Percentiles rank a stretch among this genome's conserved stretches.
Conservation (phyloP, 2,888 invertebrate genomes). For the Gari tellinella region DNA sequence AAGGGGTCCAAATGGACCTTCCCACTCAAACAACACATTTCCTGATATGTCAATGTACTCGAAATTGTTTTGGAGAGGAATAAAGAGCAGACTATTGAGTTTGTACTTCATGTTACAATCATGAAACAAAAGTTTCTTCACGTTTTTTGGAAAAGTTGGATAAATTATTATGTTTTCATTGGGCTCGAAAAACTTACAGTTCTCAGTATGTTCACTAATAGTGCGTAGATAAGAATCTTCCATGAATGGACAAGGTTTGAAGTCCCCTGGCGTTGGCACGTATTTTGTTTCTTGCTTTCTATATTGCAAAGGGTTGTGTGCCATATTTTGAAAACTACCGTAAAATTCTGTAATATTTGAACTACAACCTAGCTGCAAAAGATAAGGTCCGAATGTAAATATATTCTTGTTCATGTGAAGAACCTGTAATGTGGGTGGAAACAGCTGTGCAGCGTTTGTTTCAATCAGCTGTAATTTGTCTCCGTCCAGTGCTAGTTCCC, state of each 20-base stretch:
- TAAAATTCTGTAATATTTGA: constrained; percentile 10
- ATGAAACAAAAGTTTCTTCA: constrained; percentile 3
- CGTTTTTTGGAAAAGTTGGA: constrained; percentile 2
- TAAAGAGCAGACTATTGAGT: background rate
- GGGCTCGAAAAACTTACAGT: constrained; percentile 3
- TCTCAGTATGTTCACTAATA: background rate
- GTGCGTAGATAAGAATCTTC: background rate
- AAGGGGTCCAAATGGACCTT: constrained; percentile 12
- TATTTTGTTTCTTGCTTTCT: background rate
- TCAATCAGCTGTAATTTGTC: constrained; percentile 30
- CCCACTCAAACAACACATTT: constrained; percentile 15
- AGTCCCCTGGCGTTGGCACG: background rate
- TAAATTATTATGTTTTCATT: background rate
- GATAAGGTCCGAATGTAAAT: constrained; percentile 17
- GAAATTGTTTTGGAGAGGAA: background rate
- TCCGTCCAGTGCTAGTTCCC: constrained; percentile 18
- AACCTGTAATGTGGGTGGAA: constrained; percentile 24
- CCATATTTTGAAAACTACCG: background rate
- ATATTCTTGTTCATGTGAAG: constrained; percentile 19
- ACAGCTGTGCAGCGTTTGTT: constrained; percentile 6
- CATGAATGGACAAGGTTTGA: constrained; percentile 9
- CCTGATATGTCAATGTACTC: constrained; percentile 17
- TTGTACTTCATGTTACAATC: constrained; percentile 2
- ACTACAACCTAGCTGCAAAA: constrained; percentile 24
- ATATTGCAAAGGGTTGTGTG: constrained; percentile 3